Evolutionary conservation across 1,140 invertebrate genomes (phyloP), one percentile per base, ranked within the genome.

Genomic region (Sycobia sp.): DNA sequence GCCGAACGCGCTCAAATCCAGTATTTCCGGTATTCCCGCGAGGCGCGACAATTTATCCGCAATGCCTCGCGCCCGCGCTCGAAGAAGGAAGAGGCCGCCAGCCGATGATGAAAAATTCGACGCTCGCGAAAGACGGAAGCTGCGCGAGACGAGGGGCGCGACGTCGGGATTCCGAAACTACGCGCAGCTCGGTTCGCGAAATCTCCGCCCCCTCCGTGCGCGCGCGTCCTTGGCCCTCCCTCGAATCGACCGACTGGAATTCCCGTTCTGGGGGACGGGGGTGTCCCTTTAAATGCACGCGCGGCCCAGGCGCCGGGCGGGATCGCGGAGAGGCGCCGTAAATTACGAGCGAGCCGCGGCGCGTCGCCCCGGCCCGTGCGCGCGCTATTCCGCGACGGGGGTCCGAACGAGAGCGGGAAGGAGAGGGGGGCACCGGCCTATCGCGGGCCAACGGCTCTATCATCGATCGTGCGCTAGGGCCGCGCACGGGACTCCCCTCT

Each of bases 381-480:
- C 10, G 44, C 11, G 22, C 11, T 11, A 32, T 11, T 7, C 29
- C 11, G 4, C 11, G 5, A 11, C 29, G 7, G 7, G n/a, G 38
- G 38, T 7, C 9, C 14, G 14, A 39, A 10, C 14, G n/a, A 20
- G 39, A 9, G 36, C 36, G 18, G n/a, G 20, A 20, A 4, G 38
- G 18, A 41, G 32, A 36, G 36, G 23, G n/a, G 23, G 23, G n/a
- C 5, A 32, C 5, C 3, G 27, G 4, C 41, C 27, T 16, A 41
- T 39, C 29, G 47, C 18, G 16, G 23, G 38, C 57, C 32, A 43
- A 49, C 36, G 29, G 57, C 46, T 60, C 57, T 39, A 49, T 60
- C 44, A 49, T 60, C 47, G 44, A 58, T 58, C 56, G 41, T n/a
- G n/a, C n/a, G n/a, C n/a, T n/a, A n/a, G n/a, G 38, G 11, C 23